Conservation (phyloP, 1,140 invertebrate species). For the Scaptomyza montana region DNA sequence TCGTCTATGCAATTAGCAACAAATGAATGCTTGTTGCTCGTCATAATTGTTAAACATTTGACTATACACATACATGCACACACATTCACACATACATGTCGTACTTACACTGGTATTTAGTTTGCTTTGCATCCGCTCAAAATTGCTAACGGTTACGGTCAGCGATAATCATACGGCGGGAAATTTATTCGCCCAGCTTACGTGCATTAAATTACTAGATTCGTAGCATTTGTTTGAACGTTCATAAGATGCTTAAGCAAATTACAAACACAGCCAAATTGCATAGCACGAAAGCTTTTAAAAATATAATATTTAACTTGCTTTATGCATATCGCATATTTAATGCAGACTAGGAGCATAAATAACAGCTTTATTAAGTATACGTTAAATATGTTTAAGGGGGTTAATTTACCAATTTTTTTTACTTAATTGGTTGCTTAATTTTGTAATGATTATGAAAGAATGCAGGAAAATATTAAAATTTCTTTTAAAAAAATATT, state of each 20-base stretch:
- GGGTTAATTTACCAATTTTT: too few species aligned
- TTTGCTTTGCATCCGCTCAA: slow-evolving; percentile 6
- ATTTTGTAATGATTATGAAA: too few species aligned
- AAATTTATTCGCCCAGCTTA: slow-evolving; percentile 24
- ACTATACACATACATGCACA: slow-evolving; percentile 65
- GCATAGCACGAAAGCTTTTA: not conserved
- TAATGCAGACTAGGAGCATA: not conserved
- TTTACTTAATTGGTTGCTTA: too few species aligned
- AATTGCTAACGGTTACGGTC: slow-evolving; percentile 30
- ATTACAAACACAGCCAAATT: slow-evolving; percentile 16
- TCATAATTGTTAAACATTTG: slow-evolving; percentile 65
- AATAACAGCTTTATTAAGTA: not conserved
- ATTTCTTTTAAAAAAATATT: not conserved
- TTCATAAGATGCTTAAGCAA: slow-evolving; percentile 48
- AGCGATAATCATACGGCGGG: slow-evolving; percentile 63
- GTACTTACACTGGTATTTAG: not conserved
- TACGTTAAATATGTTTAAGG: not conserved
- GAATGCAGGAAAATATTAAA: not conserved
- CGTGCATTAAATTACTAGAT: slow-evolving; percentile 59
- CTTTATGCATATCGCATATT: slow-evolving; percentile 8
- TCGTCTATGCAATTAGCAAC: slow-evolving; percentile 57
- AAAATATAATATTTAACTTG: slow-evolving; percentile 2
- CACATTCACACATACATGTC: not conserved
- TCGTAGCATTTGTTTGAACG: slow-evolving; percentile 51
- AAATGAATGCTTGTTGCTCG: slow-evolving; percentile 63